Evolutionary conservation across 2,888 invertebrate genomes (phyloP), one percentile per base, ranked within the genome.

Genomic region (Sminthurinus aureus): DNA sequence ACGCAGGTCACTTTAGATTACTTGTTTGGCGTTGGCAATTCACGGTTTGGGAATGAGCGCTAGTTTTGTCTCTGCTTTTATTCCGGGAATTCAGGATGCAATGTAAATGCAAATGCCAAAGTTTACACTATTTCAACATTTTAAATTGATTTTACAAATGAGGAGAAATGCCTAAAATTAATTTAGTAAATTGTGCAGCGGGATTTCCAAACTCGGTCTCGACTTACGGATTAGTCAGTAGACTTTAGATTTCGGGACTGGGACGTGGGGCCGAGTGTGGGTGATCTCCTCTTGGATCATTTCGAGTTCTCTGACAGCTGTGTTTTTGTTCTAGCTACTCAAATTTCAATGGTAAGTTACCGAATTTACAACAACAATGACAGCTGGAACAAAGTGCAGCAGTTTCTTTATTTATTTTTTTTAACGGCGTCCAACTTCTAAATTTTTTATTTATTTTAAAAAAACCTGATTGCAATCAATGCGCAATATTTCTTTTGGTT

Each of bases 11-110:
- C 66, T 66, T 6, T 66, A 20, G 66, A n/a, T 67, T n/a, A 67
- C 67, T n/a, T n/a, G 13, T 67, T 6, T 67, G 6, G 67, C 13
- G n/a, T 67, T 67, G n/a, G 13, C 18, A 6, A 67, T 67, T n/a
- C 67, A 67, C n/a, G 67, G 67, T 6, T n/a, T 67, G 11, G 67
- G 67, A 18, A 67, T 67, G 67, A n/a, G 67, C 67, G 67, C 67
- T 6, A 13, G 12, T 67, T 67, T 67, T 18, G 67, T 67, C n/a
- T 67, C 67, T 18, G 13, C 67, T n/a, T 67, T 67, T 67, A 13
- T 67, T 18, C 67, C 8, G 6, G 67, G 67, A 9, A 67, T 67
- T 12, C 67, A 67, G n/a, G 67, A 67, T 18, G 11, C 67, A 9
- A n/a, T 67, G 67, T 67, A 67, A 9, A n/a, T 12, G 15, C 58